A percentile compares a stretch with the other conserved stretches of the same genome.
These are phyloP conservation scores for Sceliomorpha sp. DNA, from an alignment of 2,888 invertebrate species.

Conservation along the genomic window DNA sequence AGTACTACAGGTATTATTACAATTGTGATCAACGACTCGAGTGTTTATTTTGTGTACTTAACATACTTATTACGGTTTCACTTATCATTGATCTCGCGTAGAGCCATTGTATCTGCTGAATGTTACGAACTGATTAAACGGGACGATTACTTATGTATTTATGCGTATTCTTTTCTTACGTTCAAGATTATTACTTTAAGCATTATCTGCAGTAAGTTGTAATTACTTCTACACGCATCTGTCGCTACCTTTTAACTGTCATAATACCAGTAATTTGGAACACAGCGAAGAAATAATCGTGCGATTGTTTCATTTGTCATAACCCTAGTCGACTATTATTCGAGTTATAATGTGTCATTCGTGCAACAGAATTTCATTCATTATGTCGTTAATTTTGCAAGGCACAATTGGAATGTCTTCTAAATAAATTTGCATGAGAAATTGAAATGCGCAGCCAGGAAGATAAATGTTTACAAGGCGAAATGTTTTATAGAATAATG, in stretches of 20 bases:
- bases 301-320: constrained; percentile 44
- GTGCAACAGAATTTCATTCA: too few species aligned
- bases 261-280: neutral
- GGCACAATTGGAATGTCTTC: too few species aligned
- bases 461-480: too few species aligned
- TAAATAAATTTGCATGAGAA: too few species aligned
- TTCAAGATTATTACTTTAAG: constrained; percentile 44
- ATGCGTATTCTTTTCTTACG: constrained; percentile 50
- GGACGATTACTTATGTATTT: constrained; percentile 46
- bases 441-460: too few species aligned
- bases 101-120: constrained; percentile 40
- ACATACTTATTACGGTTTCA: constrained; percentile 32
- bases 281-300: constrained; percentile 14
- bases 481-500: too few species aligned
- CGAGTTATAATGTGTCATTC: too few species aligned
- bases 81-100: constrained; percentile 39
- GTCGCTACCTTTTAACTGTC: constrained; percentile 24
- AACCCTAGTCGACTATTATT: too few species aligned
- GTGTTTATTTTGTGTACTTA: constrained; percentile 35
- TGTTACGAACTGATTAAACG: constrained; percentile 47
- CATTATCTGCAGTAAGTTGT: constrained; percentile 37
- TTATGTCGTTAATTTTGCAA: too few species aligned
- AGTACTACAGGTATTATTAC: too few species aligned
- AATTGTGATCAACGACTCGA: constrained; percentile 28
- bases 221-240: constrained; percentile 35